These are phyloP conservation scores for Platynereis dumerilii DNA, from an alignment of 2,888 invertebrate species.

Conservation along the genomic window DNA sequence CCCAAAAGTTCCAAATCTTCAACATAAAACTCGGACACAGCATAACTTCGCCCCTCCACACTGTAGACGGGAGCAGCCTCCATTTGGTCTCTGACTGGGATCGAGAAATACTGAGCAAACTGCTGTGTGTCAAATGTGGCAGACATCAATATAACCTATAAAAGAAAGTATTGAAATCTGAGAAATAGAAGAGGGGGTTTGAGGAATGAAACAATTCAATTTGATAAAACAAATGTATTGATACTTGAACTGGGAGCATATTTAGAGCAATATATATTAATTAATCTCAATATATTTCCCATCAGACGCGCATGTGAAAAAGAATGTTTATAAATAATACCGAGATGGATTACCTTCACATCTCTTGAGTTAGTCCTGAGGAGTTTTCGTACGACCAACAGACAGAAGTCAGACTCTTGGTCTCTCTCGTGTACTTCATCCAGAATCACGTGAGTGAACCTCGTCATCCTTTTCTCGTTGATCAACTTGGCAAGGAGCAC, in stretches of 20 bases:
- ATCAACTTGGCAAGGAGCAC: constrained; percentile 83
- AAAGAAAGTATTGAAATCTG: constrained; percentile 1
- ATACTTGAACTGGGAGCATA: too few species aligned
- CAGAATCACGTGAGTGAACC: constrained; percentile 86
- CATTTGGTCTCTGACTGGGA: constrained; percentile 55
- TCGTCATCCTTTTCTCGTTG: constrained; percentile 72
- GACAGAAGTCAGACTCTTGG: constrained; percentile 88
- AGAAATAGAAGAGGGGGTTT: background rate
- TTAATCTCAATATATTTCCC: too few species aligned
- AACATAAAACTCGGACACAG: constrained; percentile 58
- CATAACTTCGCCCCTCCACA: constrained; percentile 52
- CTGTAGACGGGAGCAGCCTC: constrained; percentile 58
- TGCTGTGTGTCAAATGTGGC: constrained; percentile 83
- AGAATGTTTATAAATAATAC: background rate
- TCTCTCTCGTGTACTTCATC: constrained; percentile 95
- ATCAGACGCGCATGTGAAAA: too few species aligned
- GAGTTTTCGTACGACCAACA: constrained; percentile 82
- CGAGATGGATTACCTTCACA: constrained; percentile 67
- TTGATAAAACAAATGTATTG: too few species aligned
- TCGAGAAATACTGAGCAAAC: constrained; percentile 75
- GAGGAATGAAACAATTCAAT: background rate
- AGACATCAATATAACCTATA: constrained; percentile 84
- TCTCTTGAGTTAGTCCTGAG: constrained; percentile 72
- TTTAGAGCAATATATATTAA: too few species aligned
- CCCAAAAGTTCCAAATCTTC: constrained; percentile 56